phyloP scores from a whole-genome alignment of 2,797 vertebrate species.

The Oreortyx pictus region DNA sequence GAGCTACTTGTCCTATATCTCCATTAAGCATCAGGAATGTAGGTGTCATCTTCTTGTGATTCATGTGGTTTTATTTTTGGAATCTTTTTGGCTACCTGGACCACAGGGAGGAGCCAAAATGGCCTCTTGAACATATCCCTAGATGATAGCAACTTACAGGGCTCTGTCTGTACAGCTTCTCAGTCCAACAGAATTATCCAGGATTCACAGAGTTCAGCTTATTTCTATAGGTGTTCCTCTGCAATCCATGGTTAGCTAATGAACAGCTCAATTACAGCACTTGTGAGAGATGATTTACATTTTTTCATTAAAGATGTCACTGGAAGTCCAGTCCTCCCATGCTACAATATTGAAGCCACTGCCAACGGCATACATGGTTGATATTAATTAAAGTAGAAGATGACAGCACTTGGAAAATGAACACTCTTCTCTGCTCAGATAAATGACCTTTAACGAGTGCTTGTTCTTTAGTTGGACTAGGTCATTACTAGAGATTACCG shows the following conservation, averaged over 20 bases:
- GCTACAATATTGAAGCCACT: slow-evolving; percentile 70
- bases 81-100: not conserved
- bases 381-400: slow-evolving; percentile 83
- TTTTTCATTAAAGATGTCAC: slow-evolving; percentile 80
- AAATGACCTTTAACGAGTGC: slow-evolving; percentile 81
- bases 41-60: not conserved
- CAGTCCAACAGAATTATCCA: not conserved
- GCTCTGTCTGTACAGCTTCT: not conserved
- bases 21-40: not conserved
- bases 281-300: slow-evolving; percentile 65
- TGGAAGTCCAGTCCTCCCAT: slow-evolving; percentile 75
- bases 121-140: not conserved
- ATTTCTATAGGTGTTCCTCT: not conserved
- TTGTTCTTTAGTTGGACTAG: slow-evolving; percentile 72
- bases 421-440: slow-evolving; percentile 57
- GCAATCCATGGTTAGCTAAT: slow-evolving; percentile 36
- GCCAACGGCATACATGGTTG: slow-evolving; percentile 64
- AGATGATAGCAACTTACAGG: not conserved
- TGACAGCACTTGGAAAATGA: slow-evolving; percentile 79
- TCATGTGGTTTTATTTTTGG: not conserved
- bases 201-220: slow-evolving; percentile 8
- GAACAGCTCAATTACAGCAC: slow-evolving; percentile 41
- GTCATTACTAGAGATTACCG: slow-evolving; percentile 79
- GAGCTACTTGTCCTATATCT: not conserved
- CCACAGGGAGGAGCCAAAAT: not conserved